phyloP scores from a whole-genome alignment of 2,888 invertebrate species.

The Bombylius discolor region DNA sequence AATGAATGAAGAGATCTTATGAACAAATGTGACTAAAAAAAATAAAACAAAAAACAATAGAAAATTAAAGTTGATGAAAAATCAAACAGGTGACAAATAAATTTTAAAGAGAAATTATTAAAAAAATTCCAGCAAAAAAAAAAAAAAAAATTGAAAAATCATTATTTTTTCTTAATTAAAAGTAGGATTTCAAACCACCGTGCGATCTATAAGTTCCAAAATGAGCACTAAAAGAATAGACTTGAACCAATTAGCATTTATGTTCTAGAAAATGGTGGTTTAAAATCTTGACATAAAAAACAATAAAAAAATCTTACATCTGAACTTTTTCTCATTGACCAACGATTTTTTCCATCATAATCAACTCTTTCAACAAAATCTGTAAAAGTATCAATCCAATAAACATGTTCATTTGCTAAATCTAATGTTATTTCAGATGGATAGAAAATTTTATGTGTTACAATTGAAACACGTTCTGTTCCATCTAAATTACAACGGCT shows the following conservation, averaged over 20 bases:
- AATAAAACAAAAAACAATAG: constrained; percentile 12
- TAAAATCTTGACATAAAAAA: too few species aligned
- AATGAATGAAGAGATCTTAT: constrained; percentile 47
- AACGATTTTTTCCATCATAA: constrained; percentile 57
- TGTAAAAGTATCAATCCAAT: constrained; percentile 71
- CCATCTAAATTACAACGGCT: constrained; percentile 55
- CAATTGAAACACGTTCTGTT: constrained; percentile 44
- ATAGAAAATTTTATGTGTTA: constrained; percentile 58
- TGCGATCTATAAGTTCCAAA: too few species aligned
- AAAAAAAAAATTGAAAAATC: too few species aligned
- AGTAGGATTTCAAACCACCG: too few species aligned
- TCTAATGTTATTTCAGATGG: constrained; percentile 63
- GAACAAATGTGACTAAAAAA: constrained; percentile 23
- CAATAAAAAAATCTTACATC: constrained; percentile 22
- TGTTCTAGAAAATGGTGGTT: too few species aligned
- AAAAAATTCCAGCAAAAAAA: too few species aligned
- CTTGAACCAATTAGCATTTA: too few species aligned
- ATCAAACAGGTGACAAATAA: background rate
- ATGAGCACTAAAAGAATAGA: too few species aligned
- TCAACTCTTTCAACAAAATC: constrained; percentile 66
- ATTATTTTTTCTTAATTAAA: too few species aligned
- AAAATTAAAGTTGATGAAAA: constrained; percentile 5
- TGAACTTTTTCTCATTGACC: constrained; percentile 30
- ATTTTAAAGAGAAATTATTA: too few species aligned
- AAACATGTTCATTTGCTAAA: constrained; percentile 53